phyloP scores from a whole-genome alignment of 2,888 invertebrate species.

The Andrena haemorrhoa region DNA sequence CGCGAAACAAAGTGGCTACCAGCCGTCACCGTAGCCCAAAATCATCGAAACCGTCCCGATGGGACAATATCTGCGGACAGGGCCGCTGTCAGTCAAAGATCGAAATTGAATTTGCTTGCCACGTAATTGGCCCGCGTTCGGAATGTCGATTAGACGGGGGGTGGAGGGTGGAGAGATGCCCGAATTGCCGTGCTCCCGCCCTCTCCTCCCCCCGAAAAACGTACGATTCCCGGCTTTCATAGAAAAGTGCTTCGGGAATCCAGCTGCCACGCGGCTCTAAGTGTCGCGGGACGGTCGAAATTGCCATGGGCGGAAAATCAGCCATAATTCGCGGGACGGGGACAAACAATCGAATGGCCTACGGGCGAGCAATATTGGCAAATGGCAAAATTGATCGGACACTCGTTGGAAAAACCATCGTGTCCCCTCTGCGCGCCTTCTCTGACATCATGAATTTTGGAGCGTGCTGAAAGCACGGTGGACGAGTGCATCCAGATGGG shows the following conservation, averaged over 20 bases:
- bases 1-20: constrained; percentile 65
- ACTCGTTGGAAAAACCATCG: constrained; percentile 6
- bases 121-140: constrained; percentile 71
- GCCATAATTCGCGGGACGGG: neutral
- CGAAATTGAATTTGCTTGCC: constrained; percentile 73
- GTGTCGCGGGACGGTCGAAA: constrained; percentile 13
- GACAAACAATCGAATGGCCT: neutral
- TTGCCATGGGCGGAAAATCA: constrained; percentile 21
- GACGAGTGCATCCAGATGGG: neutral
- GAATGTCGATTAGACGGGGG: constrained; percentile 62
- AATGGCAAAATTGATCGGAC: constrained; percentile 54
- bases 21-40: constrained; percentile 63
- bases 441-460: constrained; percentile 26
- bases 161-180: neutral
- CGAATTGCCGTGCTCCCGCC: too few species aligned
- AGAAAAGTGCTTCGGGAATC: constrained; percentile 10
- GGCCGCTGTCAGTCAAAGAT: constrained; percentile 70
- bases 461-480: constrained; percentile 6
- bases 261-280: constrained; percentile 35
- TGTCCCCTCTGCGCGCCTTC: neutral
- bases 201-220: constrained; percentile 2
- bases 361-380: constrained; percentile 13
- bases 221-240: constrained; percentile 49
- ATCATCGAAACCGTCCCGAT: constrained; percentile 65
- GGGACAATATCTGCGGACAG: constrained; percentile 68